phyloP scores from a whole-genome alignment of 2,113 vertebrate species.

The Neofelis nebulosa region DNA sequence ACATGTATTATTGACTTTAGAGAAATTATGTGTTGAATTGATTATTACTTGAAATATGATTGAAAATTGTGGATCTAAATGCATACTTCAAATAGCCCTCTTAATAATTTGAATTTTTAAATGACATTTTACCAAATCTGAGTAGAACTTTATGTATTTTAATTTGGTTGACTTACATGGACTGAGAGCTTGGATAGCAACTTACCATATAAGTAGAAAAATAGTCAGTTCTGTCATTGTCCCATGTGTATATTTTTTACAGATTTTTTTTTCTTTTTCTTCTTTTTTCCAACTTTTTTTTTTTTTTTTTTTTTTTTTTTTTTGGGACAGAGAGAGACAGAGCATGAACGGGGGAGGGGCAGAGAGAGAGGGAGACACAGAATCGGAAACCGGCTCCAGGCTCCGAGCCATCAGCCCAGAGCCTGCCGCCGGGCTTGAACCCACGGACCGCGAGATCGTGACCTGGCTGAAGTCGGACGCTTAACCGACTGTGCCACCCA shows the following conservation, averaged over 20 bases:
- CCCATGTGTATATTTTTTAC: neutral
- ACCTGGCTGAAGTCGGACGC: too few relatives aligned
- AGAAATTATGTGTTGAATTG: neutral
- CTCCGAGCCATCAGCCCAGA: too few relatives aligned
- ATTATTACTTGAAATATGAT: neutral
- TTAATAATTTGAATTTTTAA: neutral
- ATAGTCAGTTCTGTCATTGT: neutral
- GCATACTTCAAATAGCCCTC: neutral
- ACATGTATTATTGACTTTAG: neutral
- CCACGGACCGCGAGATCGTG: too few relatives aligned
- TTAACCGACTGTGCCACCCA: too few relatives aligned
- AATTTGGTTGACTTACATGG: neutral
- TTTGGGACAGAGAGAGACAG: too few relatives aligned
- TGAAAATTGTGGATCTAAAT: neutral
- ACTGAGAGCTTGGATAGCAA: neutral
- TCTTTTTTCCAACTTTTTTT: too few relatives aligned
- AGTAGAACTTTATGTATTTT: neutral
- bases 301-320: too few relatives aligned
- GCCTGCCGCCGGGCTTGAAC: rapidly evolving
- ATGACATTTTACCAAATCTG: neutral
- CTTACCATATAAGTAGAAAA: neutral
- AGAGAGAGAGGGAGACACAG: too few relatives aligned
- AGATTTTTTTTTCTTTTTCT: too few relatives aligned
- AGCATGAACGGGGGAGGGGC: too few relatives aligned
- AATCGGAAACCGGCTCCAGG: too few relatives aligned